Conservation (phyloP, 2,113 vertebrate genomes). For the Charadrius vociferus region DNA sequence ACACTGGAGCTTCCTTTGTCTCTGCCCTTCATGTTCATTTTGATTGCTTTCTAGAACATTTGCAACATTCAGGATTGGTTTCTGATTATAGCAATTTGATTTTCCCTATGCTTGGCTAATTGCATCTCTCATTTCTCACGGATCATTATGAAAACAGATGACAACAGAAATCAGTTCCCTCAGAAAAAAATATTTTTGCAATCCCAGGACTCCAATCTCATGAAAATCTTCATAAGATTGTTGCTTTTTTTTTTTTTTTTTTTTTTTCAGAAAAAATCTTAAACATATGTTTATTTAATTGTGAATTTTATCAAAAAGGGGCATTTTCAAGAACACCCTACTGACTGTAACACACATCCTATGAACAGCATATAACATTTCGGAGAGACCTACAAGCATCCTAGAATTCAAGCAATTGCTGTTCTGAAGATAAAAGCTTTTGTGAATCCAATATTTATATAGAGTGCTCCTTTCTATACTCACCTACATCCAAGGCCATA, state of each 20-base stretch:
- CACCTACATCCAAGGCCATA: background rate
- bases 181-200: background rate
- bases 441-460: background rate
- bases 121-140: conserved; percentile 9
- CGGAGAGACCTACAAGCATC: background rate
- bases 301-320: background rate
- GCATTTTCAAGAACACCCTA: background rate
- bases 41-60: background rate
- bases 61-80: background rate
- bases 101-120: background rate
- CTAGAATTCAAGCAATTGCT: background rate
- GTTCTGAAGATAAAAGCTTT: background rate
- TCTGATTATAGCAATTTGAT: conserved; percentile 20
- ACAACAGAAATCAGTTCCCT: background rate
- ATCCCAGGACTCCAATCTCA: background rate
- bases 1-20: background rate
- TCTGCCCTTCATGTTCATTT: background rate
- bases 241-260: background rate
- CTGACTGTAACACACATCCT: background rate
- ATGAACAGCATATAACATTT: background rate
- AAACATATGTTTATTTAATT: background rate
- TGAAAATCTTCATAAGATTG: background rate
- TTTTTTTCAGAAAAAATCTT: background rate
- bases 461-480: background rate
- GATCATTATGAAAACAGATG: background rate